Conservation (phyloP, 2,888 invertebrate genomes). For the Atherix ibis region DNA sequence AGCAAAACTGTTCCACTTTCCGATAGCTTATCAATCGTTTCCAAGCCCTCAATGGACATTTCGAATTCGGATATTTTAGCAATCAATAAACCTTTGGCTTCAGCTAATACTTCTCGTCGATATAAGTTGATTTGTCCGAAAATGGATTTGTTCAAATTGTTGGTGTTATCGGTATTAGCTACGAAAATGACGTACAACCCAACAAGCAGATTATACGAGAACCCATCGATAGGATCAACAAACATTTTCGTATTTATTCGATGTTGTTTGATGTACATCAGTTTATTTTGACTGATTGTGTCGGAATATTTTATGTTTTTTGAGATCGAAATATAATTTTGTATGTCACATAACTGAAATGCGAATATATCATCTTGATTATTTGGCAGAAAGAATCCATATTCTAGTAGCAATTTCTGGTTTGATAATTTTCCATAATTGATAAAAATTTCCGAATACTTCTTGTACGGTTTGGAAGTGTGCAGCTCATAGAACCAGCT, state of each 20-base stretch:
- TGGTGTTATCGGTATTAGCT: slow-evolving; percentile 23
- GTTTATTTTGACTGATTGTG: slow-evolving; percentile 39
- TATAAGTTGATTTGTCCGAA: slow-evolving; percentile 22
- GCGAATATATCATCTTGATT: slow-evolving; percentile 54
- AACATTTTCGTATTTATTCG: slow-evolving; percentile 45
- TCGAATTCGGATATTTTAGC: slow-evolving; percentile 23
- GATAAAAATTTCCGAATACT: slow-evolving; percentile 67
- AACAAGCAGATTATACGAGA: slow-evolving; percentile 47
- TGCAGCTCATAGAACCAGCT: slow-evolving; percentile 2
- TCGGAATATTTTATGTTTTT: slow-evolving; percentile 18
- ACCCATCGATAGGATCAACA: slow-evolving; percentile 42
- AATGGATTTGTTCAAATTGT: slow-evolving; percentile 28
- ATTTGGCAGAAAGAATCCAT: slow-evolving; percentile 61
- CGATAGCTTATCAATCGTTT: slow-evolving; percentile 16
- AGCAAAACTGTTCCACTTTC: slow-evolving; percentile 17
- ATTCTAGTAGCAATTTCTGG: slow-evolving; percentile 64
- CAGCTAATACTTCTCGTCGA: slow-evolving; percentile 12
- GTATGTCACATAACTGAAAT: slow-evolving; percentile 40
- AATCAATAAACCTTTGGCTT: slow-evolving; percentile 16
- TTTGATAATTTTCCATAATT: slow-evolving; percentile 76
- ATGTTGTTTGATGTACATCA: slow-evolving; percentile 46
- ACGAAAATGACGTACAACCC: slow-evolving; percentile 26
- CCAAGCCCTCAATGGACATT: slow-evolving; percentile 16
- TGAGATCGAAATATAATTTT: slow-evolving; percentile 26
- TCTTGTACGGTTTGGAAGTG: slow-evolving; percentile 30